Conservation (phyloP, 1,140 invertebrate species). For the Neotoxoptera formosana region DNA sequence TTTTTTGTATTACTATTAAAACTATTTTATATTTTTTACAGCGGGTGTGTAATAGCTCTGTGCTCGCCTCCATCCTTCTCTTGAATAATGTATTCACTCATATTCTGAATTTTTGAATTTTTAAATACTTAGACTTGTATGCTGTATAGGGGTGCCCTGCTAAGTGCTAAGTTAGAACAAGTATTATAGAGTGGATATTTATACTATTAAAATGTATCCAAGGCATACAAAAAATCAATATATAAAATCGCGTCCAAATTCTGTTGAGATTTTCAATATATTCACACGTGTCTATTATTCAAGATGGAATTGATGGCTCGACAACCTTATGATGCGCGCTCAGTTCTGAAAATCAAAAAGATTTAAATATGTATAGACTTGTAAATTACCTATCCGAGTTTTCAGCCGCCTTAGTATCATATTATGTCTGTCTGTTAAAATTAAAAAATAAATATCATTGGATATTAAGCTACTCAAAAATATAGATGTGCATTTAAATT, state of each 20-base stretch:
- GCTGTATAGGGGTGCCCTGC: too few species aligned
- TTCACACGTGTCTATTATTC: background rate
- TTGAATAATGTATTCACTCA: too few species aligned
- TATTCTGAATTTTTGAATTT: background rate
- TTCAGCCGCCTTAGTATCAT: background rate
- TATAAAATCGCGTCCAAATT: background rate
- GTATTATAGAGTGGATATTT: background rate
- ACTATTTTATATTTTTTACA: background rate
- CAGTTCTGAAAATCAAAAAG: background rate
- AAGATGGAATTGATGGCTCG: background rate
- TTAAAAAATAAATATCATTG: background rate
- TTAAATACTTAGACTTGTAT: background rate
- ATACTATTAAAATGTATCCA: background rate
- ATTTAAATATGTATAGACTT: background rate
- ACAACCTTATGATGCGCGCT: background rate
- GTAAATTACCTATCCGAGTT: background rate
- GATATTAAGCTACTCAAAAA: background rate
- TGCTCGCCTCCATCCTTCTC: background rate
- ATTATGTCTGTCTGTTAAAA: background rate
- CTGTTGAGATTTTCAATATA: background rate
- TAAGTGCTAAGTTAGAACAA: background rate
- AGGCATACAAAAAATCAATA: background rate
- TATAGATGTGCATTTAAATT: background rate
- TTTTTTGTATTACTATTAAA: constrained; percentile 12
- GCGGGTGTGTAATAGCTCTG: background rate